Percentiles rank a stretch among this genome's conserved stretches.
These are phyloP conservation scores for Mycalesis mineus DNA, from an alignment of 2,888 invertebrate genomes.

Conservation along the genomic window DNA sequence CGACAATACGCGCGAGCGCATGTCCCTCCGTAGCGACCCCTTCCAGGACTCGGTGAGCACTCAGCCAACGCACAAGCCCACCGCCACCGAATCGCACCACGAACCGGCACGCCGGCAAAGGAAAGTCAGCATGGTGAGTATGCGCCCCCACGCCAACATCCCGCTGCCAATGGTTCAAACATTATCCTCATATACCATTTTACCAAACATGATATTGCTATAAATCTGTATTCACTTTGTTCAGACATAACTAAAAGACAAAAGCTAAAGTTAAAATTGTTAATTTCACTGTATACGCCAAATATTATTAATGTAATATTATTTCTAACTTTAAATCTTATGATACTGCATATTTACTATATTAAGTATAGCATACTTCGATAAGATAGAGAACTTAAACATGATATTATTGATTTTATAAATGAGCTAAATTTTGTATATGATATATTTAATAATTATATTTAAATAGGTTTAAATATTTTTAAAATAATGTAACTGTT, in stretches of 20 bases:
- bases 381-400: too few relatives aligned
- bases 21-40: slow-evolving; percentile 93
- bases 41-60: slow-evolving; percentile 93
- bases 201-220: too few relatives aligned
- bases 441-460: neutral
- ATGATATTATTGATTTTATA: neutral
- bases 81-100: slow-evolving; percentile 75
- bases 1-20: slow-evolving; percentile 93
- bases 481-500: slow-evolving; percentile 45
- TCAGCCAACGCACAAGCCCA: slow-evolving; percentile 80
- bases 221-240: too few relatives aligned
- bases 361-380: too few relatives aligned
- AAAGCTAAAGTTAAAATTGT: too few relatives aligned
- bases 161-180: slow-evolving; percentile 61
- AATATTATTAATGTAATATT: too few relatives aligned
- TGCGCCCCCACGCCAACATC: slow-evolving; percentile 47
- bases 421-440: neutral
- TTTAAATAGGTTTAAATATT: too few relatives aligned
- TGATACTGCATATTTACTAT: too few relatives aligned
- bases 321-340: too few relatives aligned
- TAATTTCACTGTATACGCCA: too few relatives aligned
- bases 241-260: too few relatives aligned
- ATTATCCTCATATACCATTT: too few relatives aligned
- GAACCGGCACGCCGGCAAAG: slow-evolving; percentile 78
- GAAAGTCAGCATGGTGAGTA: slow-evolving; percentile 96